Percentiles rank a stretch among this genome's conserved stretches.
These are phyloP conservation scores for Hirtodrosophila cameraria DNA, from an alignment of 2,888 invertebrate genomes.

Conservation along the genomic window DNA sequence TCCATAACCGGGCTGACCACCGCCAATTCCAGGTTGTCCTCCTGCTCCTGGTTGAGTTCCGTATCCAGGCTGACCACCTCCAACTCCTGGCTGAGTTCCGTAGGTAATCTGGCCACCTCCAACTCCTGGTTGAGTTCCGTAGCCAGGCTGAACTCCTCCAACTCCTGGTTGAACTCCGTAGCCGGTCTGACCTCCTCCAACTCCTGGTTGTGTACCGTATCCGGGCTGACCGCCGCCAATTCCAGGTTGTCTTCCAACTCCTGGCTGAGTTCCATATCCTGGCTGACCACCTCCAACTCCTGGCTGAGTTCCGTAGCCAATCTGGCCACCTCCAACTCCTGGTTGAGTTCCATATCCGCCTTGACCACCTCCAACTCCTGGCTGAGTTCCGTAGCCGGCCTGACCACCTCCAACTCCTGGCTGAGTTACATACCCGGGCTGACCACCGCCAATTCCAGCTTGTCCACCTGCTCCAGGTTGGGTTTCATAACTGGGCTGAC, in stretches of 20 bases:
- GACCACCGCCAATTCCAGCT: constrained; percentile 18
- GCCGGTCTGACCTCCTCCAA: constrained; percentile 8
- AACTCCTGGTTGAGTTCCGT: neutral
- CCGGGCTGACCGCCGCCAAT: constrained; percentile 13
- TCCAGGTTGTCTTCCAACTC: constrained; percentile 13
- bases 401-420: constrained; percentile 6
- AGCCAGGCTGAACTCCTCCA: constrained; percentile 7
- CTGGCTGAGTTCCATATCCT: constrained; percentile 7
- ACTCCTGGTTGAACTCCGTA: constrained; percentile 1
- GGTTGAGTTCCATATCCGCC: too few species aligned
- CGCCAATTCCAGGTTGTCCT: constrained; percentile 6
- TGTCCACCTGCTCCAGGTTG: constrained; percentile 20
- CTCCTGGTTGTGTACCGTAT: constrained; percentile 9
- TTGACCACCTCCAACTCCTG: constrained; percentile 3
- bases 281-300: constrained; percentile 16
- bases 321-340: constrained; percentile 20
- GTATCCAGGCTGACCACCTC: constrained; percentile 12
- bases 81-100: constrained; percentile 2
- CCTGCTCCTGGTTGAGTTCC: neutral
- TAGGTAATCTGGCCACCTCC: too few species aligned
- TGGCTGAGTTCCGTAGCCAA: constrained; percentile 14
- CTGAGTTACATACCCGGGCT: constrained; percentile 11
- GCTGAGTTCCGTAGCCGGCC: constrained; percentile 13
- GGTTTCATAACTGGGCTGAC: constrained; percentile 16
- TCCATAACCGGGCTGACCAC: constrained; percentile 2